A percentile compares a stretch with the other conserved stretches of the same genome.
Conservation (phyloP, 2,797 vertebrate genomes). For the Danio aesculapii region DNA sequence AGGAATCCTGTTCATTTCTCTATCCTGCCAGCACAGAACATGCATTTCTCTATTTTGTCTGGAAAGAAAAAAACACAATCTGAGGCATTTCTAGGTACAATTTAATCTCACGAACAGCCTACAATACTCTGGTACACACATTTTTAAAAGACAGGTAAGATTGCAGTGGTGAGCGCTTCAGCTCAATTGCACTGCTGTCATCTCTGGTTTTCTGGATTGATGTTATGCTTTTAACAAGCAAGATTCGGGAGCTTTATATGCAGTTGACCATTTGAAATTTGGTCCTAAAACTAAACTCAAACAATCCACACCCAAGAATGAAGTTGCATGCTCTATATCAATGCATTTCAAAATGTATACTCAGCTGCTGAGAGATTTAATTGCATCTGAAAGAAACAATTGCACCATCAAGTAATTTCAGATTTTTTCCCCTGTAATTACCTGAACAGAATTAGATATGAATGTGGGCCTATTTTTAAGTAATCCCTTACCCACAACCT, state of each 20-base stretch:
- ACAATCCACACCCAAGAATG: background rate
- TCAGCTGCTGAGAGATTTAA: background rate
- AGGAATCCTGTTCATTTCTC: constrained; percentile 38
- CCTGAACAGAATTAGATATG: background rate
- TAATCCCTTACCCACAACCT: background rate
- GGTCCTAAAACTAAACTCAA: background rate
- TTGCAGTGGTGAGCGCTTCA: constrained; percentile 63
- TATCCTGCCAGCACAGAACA: constrained; percentile 13
- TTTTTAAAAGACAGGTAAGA: constrained; percentile 66
- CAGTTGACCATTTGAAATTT: background rate
- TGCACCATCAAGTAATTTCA: background rate
- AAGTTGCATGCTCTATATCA: background rate
- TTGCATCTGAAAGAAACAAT: background rate
- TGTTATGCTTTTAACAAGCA: constrained; percentile 63
- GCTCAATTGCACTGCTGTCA: constrained; percentile 66
- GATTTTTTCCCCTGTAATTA: background rate
- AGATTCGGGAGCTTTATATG: constrained; percentile 54
- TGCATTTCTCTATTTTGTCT: constrained; percentile 8
- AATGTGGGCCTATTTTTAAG: background rate
- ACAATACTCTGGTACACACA: constrained; percentile 56
- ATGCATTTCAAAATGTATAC: background rate
- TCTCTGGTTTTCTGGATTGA: constrained; percentile 69
- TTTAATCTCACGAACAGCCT: constrained; percentile 73
- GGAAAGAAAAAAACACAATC: constrained; percentile 62
- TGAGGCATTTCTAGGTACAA: constrained; percentile 68